A percentile compares a stretch with the other conserved stretches of the same genome.
Conservation (phyloP, 2,888 invertebrate genomes). For the Tetramorium bicarinatum region DNA sequence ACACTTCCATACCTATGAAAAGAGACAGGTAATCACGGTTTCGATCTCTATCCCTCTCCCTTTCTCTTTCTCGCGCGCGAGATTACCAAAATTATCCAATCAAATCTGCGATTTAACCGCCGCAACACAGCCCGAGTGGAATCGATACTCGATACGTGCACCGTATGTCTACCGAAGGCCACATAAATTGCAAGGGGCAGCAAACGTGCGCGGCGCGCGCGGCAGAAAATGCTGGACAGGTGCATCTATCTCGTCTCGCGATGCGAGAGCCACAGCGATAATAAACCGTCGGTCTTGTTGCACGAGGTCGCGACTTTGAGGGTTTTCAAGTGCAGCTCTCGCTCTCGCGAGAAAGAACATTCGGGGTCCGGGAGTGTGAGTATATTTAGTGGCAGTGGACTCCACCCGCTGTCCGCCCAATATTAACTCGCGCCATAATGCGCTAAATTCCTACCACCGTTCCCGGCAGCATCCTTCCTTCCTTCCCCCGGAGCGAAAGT, state of each 20-base stretch:
- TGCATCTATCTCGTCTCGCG: conserved; percentile 16
- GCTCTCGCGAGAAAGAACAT: conserved; percentile 62
- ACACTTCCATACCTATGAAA: neutral
- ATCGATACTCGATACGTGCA: conserved; percentile 56
- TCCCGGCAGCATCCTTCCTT: conserved; percentile 79
- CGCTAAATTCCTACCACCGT: conserved; percentile 83
- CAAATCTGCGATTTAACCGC: conserved; percentile 54
- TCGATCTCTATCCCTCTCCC: neutral
- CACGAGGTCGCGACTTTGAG: conserved; percentile 62
- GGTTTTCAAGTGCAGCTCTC: conserved; percentile 71
- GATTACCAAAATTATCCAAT: conserved; percentile 57
- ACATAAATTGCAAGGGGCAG: conserved; percentile 51
- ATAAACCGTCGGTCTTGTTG: conserved; percentile 71
- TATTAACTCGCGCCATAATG: conserved; percentile 84
- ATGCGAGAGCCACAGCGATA: conserved; percentile 37
- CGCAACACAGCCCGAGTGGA: conserved; percentile 42
- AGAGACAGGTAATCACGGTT: neutral
- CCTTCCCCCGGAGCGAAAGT: conserved; percentile 67
- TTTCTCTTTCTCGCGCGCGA: conserved; percentile 7
- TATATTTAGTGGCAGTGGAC: conserved; percentile 81
- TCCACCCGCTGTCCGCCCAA: conserved; percentile 83
- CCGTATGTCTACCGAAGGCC: conserved; percentile 53
- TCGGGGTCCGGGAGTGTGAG: conserved; percentile 65
- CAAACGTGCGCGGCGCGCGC: conserved; percentile 31
- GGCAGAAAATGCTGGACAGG: conserved; percentile 41